phyloP scores from a whole-genome alignment of 1,140 invertebrate species.

The Araneus ventricosus region DNA sequence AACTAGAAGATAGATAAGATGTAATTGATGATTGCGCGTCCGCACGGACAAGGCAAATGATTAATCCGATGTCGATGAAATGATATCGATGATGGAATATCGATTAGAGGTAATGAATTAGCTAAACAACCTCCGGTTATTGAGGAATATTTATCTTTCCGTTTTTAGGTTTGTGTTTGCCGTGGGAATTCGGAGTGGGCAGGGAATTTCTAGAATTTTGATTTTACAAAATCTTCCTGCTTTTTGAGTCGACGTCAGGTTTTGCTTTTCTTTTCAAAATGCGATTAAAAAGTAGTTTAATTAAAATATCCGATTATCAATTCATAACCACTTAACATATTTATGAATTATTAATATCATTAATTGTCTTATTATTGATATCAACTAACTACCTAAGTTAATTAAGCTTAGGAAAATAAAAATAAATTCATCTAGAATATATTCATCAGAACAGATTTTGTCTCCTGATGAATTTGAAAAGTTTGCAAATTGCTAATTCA shows the following conservation, averaged over 20 bases:
- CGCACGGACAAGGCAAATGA: constrained; percentile 17
- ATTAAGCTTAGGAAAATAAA: too few species aligned
- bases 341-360: too few species aligned
- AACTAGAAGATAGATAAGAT: constrained; percentile 11
- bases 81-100: constrained; percentile 44
- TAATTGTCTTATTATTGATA: too few species aligned
- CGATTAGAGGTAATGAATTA: constrained; percentile 53
- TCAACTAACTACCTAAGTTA: too few species aligned
- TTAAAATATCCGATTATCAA: too few species aligned
- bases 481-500: too few species aligned
- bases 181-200: not conserved
- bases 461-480: too few species aligned
- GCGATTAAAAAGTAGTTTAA: too few species aligned
- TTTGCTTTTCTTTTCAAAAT: too few species aligned
- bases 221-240: not conserved
- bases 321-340: too few species aligned
- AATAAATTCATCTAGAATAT: too few species aligned
- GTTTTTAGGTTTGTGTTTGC: not conserved
- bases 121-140: not conserved
- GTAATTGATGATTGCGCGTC: constrained; percentile 24
- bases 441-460: too few species aligned
- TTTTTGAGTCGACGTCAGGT: not conserved
- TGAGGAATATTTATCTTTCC: not conserved
- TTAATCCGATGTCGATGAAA: constrained; percentile 44
- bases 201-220: not conserved